Evolutionary conservation across 2,888 invertebrate species (phyloP).

Genomic region (Altica lythri): DNA sequence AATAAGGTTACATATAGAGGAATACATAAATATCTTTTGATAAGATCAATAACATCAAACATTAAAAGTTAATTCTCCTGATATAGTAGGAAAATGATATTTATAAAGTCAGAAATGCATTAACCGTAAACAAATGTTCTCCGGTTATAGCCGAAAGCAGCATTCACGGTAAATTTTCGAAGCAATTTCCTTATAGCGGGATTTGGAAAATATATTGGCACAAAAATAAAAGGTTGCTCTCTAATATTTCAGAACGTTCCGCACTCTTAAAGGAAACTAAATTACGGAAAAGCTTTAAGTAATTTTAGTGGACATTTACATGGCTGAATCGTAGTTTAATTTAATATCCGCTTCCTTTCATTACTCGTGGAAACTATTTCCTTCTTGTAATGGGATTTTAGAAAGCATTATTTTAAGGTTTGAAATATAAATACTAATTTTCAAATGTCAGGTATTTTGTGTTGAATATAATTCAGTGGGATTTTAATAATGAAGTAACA

Average conservation of each 20-base stretch:
- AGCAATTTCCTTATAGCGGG: conserved; percentile 40
- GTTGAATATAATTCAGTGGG: no score
- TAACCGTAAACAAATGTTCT: conserved; percentile 22
- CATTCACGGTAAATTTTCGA: conserved; percentile 38
- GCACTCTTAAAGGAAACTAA: conserved; percentile 13
- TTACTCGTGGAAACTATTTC: not conserved
- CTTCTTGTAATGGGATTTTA: not conserved
- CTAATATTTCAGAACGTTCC: conserved; percentile 14
- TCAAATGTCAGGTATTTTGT: no score
- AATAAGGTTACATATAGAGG: no score
- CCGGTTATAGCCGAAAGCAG: conserved; percentile 30
- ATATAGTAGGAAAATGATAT: no score
- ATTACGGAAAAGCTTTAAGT: conserved; percentile 19
- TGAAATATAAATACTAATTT: no score
- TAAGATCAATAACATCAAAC: no score
- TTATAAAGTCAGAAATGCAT: conserved; percentile 16
- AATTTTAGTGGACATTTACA: conserved; percentile 13
- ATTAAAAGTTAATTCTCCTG: no score
- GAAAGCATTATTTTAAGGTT: not conserved
- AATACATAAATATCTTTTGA: no score
- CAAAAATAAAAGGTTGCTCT: conserved; percentile 34
- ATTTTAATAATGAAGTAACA: no score
- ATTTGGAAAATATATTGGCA: conserved; percentile 38
- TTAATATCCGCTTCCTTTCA: not conserved
- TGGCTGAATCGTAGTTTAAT: conserved; percentile 4